Evolutionary conservation across 2,888 invertebrate genomes (phyloP).

Genomic region (Conops quadrifasciatus): DNA sequence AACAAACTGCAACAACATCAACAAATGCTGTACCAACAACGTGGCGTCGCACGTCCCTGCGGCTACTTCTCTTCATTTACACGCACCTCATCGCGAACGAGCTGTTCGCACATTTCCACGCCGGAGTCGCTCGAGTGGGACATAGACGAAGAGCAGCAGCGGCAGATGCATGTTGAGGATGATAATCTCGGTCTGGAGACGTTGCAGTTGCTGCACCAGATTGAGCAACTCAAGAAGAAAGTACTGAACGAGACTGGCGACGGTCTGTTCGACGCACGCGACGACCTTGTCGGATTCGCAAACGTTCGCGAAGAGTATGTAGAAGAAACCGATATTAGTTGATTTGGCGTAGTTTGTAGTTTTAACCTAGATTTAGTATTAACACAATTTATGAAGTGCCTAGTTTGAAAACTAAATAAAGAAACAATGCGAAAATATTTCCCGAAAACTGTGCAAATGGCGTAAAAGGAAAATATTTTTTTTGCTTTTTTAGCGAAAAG

Average conservation of each 20-base stretch:
- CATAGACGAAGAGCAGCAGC: slow-evolving; percentile 67
- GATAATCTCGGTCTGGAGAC: slow-evolving; percentile 72
- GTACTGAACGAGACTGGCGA: slow-evolving; percentile 74
- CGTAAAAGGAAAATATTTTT: not conserved
- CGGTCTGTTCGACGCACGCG: slow-evolving; percentile 47
- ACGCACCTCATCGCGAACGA: slow-evolving; percentile 64
- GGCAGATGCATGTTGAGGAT: slow-evolving; percentile 62
- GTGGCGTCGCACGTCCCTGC: slow-evolving; percentile 45
- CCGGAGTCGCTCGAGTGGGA: slow-evolving; percentile 78
- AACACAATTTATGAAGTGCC: slow-evolving; percentile 20
- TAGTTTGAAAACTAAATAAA: slow-evolving; percentile 13
- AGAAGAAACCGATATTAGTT: slow-evolving; percentile 49
- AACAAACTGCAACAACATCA: slow-evolving; percentile 18
- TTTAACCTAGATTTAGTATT: slow-evolving; percentile 6
- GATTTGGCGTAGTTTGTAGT: slow-evolving; percentile 39
- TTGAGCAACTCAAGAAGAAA: slow-evolving; percentile 73
- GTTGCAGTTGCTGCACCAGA: slow-evolving; percentile 72
- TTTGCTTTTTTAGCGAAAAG: too few species aligned
- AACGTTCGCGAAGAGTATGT: slow-evolving; percentile 2
- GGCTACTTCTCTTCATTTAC: slow-evolving; percentile 48
- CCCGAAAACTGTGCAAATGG: not conserved
- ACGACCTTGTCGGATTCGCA: not conserved
- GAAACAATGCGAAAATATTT: not conserved
- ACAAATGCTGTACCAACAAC: slow-evolving; percentile 32
- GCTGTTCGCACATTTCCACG: slow-evolving; percentile 72